phyloP scores from a whole-genome alignment of 2,888 invertebrate species.

The Clitarchus hookeri region DNA sequence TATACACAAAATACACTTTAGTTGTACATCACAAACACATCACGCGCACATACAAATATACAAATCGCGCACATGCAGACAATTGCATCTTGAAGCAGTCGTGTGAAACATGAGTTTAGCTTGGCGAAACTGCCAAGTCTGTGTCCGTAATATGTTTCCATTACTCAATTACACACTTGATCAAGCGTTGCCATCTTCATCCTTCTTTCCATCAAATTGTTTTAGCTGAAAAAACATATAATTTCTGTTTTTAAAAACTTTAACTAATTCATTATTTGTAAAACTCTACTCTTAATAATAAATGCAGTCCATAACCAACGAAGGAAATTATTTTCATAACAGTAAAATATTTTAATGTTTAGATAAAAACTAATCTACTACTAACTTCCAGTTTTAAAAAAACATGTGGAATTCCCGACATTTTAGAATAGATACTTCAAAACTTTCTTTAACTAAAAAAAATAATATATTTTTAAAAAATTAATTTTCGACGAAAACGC shows the following conservation, averaged over 20 bases:
- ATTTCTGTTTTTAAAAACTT: neutral
- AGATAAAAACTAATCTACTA: no score
- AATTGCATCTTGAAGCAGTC: neutral
- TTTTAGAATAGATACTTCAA: no score
- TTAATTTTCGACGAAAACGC: no score
- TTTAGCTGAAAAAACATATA: conserved; percentile 53
- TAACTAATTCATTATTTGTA: no score
- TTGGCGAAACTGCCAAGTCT: neutral
- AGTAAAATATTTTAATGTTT: no score
- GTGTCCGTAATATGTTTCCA: neutral
- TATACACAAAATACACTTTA: neutral
- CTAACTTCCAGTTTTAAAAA: no score
- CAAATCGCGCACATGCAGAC: neutral
- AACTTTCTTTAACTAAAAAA: no score
- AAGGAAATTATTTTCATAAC: no score
- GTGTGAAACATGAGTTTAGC: neutral
- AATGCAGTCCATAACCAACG: no score
- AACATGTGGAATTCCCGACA: no score
- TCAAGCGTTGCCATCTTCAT: conserved; percentile 53
- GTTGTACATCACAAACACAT: neutral
- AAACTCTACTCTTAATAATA: no score
- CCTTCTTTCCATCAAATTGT: conserved; percentile 53
- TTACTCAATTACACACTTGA: neutral
- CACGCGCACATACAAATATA: neutral
- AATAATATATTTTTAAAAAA: neutral